phyloP scores from a whole-genome alignment of 2,113 vertebrate species.

The Nothoprocta pentlandii region DNA sequence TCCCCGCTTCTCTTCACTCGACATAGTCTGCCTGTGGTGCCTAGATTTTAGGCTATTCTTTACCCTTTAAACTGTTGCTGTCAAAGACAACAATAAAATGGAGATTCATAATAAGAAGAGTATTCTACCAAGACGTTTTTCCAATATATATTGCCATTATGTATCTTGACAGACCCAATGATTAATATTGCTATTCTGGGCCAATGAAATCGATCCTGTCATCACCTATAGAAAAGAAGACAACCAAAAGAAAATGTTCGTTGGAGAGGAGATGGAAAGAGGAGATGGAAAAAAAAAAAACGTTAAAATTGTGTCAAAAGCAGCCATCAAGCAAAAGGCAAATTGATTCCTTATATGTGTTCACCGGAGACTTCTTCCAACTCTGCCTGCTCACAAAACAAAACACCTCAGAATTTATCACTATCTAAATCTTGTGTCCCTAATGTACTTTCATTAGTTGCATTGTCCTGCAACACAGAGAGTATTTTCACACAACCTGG shows the following conservation, averaged over 20 bases:
- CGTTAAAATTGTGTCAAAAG: background rate
- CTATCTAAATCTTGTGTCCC: background rate
- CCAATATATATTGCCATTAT: slow-evolving; percentile 39
- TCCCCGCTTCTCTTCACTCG: slow-evolving; percentile 30
- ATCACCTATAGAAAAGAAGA: slow-evolving; percentile 47
- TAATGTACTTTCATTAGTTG: slow-evolving; percentile 2
- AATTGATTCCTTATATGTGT: background rate
- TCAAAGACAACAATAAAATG: slow-evolving; percentile 39
- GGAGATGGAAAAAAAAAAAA: background rate
- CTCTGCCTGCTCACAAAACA: background rate
- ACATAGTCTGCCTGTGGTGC: slow-evolving; percentile 56
- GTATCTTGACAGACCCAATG: slow-evolving; percentile 46
- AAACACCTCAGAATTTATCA: slow-evolving; percentile 15
- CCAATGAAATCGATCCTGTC: slow-evolving; percentile 68
- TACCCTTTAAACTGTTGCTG: slow-evolving; percentile 40
- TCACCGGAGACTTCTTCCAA: rapidly evolving
- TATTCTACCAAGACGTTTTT: slow-evolving; percentile 8
- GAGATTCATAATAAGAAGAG: slow-evolving; percentile 1
- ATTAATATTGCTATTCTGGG: slow-evolving; percentile 66
- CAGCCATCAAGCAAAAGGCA: background rate
- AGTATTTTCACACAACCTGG: slow-evolving; percentile 45
- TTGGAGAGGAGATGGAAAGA: background rate
- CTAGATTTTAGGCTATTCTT: slow-evolving; percentile 31
- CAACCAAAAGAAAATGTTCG: slow-evolving; percentile 25
- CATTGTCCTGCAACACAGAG: slow-evolving; percentile 46